phyloP scores from a whole-genome alignment of 2,888 invertebrate species.

The Cyclophora punctaria region DNA sequence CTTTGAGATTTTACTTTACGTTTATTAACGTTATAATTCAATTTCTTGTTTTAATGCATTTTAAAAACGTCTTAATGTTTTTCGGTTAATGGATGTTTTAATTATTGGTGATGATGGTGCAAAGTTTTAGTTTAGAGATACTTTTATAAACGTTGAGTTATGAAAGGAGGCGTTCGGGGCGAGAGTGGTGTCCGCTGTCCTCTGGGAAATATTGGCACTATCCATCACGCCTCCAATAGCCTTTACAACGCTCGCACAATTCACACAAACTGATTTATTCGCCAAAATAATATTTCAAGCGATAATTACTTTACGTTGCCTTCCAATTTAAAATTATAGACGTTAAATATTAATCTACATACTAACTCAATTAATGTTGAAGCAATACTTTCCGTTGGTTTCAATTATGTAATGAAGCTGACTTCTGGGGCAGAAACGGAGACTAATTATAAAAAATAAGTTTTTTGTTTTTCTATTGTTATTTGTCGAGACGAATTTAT shows the following conservation, averaged over 20 bases:
- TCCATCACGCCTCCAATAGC: conserved; percentile 27
- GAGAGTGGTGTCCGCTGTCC: conserved; percentile 10
- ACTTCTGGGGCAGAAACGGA: conserved; percentile 8
- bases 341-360: conserved; percentile 8
- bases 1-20: too few relatives aligned
- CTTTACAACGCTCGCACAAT: conserved; percentile 23
- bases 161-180: not conserved
- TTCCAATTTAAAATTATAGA: conserved; percentile 2
- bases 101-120: too few relatives aligned
- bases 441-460: conserved; percentile 15
- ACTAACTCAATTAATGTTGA: conserved; percentile 9
- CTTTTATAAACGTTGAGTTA: not conserved
- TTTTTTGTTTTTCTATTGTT: conserved; percentile 5
- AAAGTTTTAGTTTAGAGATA: too few relatives aligned
- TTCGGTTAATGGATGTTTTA: too few relatives aligned
- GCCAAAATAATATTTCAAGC: conserved; percentile 7
- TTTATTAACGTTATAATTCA: too few relatives aligned
- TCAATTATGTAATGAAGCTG: conserved; percentile 17
- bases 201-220: conserved; percentile 28
- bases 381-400: conserved; percentile 14
- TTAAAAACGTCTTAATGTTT: too few relatives aligned
- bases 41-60: too few relatives aligned
- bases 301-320: conserved; percentile 8
- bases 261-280: conserved; percentile 29
- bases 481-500: not conserved